Evolutionary conservation across 2,888 invertebrate species (phyloP), one percentile per base, ranked within the genome.

Genomic region (Eupithecia pulchellata): DNA sequence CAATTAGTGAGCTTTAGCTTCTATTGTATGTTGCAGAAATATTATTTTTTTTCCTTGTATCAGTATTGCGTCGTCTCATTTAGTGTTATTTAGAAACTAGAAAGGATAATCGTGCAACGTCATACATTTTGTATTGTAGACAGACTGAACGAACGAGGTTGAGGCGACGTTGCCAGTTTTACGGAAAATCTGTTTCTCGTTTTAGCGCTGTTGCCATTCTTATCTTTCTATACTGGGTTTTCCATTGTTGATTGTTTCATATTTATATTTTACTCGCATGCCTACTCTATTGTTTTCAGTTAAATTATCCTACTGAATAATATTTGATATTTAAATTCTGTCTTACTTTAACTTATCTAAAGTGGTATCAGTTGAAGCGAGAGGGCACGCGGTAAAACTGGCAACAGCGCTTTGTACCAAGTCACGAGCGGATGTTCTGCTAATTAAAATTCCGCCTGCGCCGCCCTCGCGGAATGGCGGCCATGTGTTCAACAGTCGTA

Each of bases 361-460:
- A 79, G 78, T 76, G 76, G 78, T 75, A 74, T 75, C 73, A 74
- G 90, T 83, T 85, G 66, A 88, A 93, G 84, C 83, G 91, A 86
- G 91, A 91, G 78, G 84, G 85, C 79, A 79, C 79, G 82, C 77
- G 75, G 83, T 86, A 85, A 83, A 89, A 86, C 86, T 90, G 93
- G 92, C 93, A 93, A 92, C 93, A 84, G 84, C 90, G 93, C 92
- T 86, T 88, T 86, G 83, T 82, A 86, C 84, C 86, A 83, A 91
- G 90, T 91, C 90, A 91, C 89, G 93, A 93, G 92, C 94, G 94
- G 94, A 94, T 94, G 93, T 94, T 93, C 94, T 93, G 92, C 92
- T 94, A 94, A 94, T 94, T 94, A 94, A 94, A 93, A 94, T 94
- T 94, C 94, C 93, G 94, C 93, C 93, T 92, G 93, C 89, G 92